Base-by-base conservation (phyloP, 2,113 vertebrate species). In the Okapia johnstoni region DNA sequence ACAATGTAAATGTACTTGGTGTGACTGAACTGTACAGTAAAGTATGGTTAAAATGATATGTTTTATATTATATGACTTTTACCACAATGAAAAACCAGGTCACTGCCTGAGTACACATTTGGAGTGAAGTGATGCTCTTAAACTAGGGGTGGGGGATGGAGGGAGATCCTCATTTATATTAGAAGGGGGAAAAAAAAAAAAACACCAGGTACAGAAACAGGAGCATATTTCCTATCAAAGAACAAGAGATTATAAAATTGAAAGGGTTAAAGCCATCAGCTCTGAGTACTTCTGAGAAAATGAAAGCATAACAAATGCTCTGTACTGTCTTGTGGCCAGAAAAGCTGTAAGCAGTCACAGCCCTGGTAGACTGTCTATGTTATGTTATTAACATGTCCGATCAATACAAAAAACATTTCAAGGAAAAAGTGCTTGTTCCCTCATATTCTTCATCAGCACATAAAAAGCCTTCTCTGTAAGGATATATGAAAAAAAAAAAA, bases 391-490 rank as follows among this genome's bases (percentile, higher is more conserved):
- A 33, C 60, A n/a, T 60, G 30, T 54, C 60, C 52, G 43, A 86
- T 84, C 90, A 83, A 60, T 89, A 89, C 25, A 70, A 55, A 90
- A 88, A 86, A 28, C 10, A 85, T 76, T 66, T 88, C 54, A 61
- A 84, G 25, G 48, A 80, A 92, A 90, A 73, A 61, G 50, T 7
- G 10, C n/a, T 36, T 90, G 36, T 13, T 92, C 30, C 23, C 50
- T 88, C 55, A 66, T 21, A 15, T 86, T 81, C 50, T 48, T 73
- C 15, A 90, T 73, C 28, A 86, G 48, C 43, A 80, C 66, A 96
- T 77, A 30, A 76, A 46, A 95, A 81, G 8, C 6, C 25, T 48
- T 63, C 6, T 90, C 50, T 81, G 10, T 57, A n/a, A 88, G 30
- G 40, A 94, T 66, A 6, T 30, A 73, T n/a, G n/a, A 46, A 17